Base-by-base conservation (phyloP, 2,888 invertebrate genomes). In the Omphaloscelis lunosa region DNA sequence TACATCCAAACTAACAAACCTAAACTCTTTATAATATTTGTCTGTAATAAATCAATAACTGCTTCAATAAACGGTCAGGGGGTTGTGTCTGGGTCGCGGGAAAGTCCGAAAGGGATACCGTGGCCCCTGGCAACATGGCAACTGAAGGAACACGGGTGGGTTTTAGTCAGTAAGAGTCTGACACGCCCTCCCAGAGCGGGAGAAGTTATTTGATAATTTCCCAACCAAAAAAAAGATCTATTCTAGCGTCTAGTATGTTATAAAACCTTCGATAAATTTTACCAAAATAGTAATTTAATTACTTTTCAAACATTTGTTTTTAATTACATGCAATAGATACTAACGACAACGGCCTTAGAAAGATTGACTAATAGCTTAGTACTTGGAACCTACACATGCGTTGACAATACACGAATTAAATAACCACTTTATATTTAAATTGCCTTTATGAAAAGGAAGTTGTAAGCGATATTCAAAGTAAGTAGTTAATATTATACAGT, bases 391-490 rank as follows among this genome's bases (percentile, higher is more conserved):
- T 63, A 77, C 70, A 69, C 59, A 48, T 48, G 41, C 62, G 71
- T 79, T 76, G 75, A 86, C 84, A 84, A 86, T 84, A 79, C 29
- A 83, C 48, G 74, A 82, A 87, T 76, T 75, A 72, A 75, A 68
- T 59, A 77, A 34, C 17, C 70, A 82, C 82, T 85, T 82, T 82
- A 76, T 77, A 86, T 84, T 86, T 75, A 87, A 87, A 86, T 86
- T 86, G 72, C 71, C 23, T 80, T 39, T 82, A 75, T 75, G 78
- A 82, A 87, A 73, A 87, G 82, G 86, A 87, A 87, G 82, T 87
- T 78, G 76, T 82, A 87, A 87, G 51, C 75, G 73, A 74, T 86
- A 86, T 84, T 84, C 80, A 86, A 77, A 75, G 65, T 82, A 82
- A 69, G 79, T 76, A 81, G 78, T 81, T 87, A 85, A 78, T 70